These are phyloP conservation scores for Hozukius guyotensis DNA, from an alignment of 2,797 vertebrate genomes.

Conservation along the genomic window DNA sequence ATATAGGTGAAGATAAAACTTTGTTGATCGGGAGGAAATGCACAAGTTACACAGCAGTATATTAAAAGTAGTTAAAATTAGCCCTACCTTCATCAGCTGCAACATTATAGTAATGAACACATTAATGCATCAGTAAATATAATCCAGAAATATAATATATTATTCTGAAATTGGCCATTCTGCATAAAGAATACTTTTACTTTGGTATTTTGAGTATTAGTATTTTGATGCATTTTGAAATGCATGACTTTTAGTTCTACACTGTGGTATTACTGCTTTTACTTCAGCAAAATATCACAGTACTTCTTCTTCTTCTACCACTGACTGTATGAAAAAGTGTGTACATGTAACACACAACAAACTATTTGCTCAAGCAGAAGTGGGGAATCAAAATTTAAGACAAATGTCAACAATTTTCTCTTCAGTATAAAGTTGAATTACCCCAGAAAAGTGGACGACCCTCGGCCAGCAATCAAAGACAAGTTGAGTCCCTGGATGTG, in stretches of 20 bases:
- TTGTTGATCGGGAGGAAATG: background rate
- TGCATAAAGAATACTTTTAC: background rate
- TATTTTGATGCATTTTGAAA: background rate
- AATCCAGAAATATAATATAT: background rate
- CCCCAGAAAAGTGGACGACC: conserved; percentile 43
- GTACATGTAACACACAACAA: background rate
- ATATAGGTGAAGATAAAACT: background rate
- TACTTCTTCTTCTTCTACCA: background rate
- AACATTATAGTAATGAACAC: background rate
- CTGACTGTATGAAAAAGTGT: background rate
- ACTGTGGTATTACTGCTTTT: background rate
- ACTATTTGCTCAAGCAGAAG: background rate
- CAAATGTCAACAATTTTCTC: background rate
- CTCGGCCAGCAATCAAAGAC: conserved; percentile 2
- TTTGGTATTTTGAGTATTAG: background rate
- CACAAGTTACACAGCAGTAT: background rate
- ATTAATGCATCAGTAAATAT: background rate
- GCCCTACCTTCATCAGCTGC: background rate
- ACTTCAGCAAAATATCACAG: background rate
- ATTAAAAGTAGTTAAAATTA: background rate
- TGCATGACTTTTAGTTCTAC: background rate
- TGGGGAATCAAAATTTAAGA: background rate
- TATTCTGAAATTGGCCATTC: background rate
- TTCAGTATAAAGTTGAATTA: conserved; percentile 48
- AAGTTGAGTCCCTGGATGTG: conserved; percentile 10